Percentiles rank a stretch among this genome's conserved stretches.
phyloP scores from a whole-genome alignment of 23 tunicate genomes.

The Oikopleura albicans region DNA sequence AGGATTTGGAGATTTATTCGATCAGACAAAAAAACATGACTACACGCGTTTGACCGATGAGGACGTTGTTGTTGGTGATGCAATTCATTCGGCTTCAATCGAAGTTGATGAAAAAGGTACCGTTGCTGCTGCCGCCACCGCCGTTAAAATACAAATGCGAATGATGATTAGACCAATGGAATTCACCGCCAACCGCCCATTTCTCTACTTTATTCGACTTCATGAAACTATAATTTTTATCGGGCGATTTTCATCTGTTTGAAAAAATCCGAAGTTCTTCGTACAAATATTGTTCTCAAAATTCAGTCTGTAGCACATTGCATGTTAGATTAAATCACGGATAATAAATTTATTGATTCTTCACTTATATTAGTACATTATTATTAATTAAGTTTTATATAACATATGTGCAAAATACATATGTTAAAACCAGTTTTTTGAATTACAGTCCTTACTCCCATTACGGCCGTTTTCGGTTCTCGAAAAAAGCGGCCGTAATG shows the following conservation, averaged over 20 bases:
- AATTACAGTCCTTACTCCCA: too few species aligned
- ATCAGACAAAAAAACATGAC: background rate
- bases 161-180: background rate
- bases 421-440: too few species aligned
- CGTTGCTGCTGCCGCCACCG: slow-evolving; percentile 13
- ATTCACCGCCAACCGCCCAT: background rate
- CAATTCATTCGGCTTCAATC: background rate
- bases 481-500: too few species aligned
- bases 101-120: slow-evolving; percentile 7
- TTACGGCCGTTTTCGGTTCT: too few species aligned
- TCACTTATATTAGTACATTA: too few species aligned
- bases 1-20: background rate
- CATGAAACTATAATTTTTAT: background rate
- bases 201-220: background rate
- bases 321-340: too few species aligned
- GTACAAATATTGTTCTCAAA: too few species aligned
- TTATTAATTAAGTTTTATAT: too few species aligned
- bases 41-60: background rate
- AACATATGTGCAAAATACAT: too few species aligned
- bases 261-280: background rate
- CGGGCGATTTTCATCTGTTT: background rate
- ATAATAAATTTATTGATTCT: too few species aligned
- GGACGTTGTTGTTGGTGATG: background rate
- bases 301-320: too few species aligned
- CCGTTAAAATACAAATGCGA: background rate